Base-by-base conservation (phyloP, 2,888 invertebrate species). In the Blastobasis adustella region DNA sequence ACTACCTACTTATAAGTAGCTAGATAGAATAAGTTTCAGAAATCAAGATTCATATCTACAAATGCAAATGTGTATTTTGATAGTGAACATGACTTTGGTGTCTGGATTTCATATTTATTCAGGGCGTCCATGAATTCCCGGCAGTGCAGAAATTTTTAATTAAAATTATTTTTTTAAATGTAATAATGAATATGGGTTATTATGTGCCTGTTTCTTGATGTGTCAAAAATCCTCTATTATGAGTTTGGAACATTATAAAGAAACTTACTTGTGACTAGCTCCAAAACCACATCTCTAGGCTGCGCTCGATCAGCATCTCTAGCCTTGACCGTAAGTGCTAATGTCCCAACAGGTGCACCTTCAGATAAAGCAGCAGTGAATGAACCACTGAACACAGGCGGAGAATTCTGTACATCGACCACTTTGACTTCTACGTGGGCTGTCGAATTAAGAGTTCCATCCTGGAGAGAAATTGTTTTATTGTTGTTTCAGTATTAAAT, bases 271-370 rank as follows among this genome's bases (percentile, higher is more conserved):
- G 93, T 93, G 10, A 96, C 85, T 41, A 97, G 86, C 69, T 96
- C 94, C 70, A 96, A 92, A 52, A 92, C 89, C 49, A 97, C 93
- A 69, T 92, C 91, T 49, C 97, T 89, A 0, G 96, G 96, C 69
- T 93, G 92, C 0, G 96, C 96, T 8, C 93, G 88, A 66, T 97
- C 97, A 0, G 96, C 96, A 72, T 97, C 97, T 46, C 94, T 89
- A 0, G 97, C 97, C 69, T 92, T 92, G 7, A 96, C 89, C 0
- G 92, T 93, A 79, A 96, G 91, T 0, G 95, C 94, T 45, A 94
- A 79, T 0, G 95, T 94, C 8, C 96, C 96, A 43, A 97, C 95
- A 0, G 94, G 92, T 52, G 94, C 95, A 66, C 96, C 95, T 74
- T 97, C 97, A 37, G 91, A 89, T 40, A 96, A 90, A 37, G 96